A percentile compares a stretch with the other conserved stretches of the same genome.
phyloP scores from a whole-genome alignment of 2,113 vertebrate species.

The Aptenodytes patagonicus region DNA sequence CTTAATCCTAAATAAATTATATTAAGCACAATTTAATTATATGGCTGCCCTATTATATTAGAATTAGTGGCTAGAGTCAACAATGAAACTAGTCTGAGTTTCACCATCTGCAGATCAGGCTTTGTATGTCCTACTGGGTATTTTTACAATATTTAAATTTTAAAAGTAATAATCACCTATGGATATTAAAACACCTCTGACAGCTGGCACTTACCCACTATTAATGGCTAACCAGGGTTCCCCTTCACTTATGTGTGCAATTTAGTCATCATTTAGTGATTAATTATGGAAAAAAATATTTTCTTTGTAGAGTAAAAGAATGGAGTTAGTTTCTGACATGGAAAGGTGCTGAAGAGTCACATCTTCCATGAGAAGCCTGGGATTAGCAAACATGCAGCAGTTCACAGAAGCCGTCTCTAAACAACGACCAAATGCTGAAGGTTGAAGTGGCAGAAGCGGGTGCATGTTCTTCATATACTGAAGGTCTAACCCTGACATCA shows the following conservation, averaged over 20 bases:
- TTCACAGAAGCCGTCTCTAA: neutral
- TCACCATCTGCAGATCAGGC: neutral
- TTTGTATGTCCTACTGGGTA: neutral
- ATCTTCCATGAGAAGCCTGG: neutral
- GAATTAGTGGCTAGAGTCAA: neutral
- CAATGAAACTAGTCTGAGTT: neutral
- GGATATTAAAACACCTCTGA: slow-evolving; percentile 7
- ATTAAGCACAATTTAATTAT: slow-evolving; percentile 33
- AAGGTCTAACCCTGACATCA: neutral
- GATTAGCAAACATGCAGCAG: neutral
- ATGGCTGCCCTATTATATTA: neutral
- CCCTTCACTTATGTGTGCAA: neutral
- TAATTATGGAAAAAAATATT: neutral
- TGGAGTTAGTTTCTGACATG: neutral
- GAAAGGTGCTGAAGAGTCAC: neutral
- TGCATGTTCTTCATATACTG: neutral
- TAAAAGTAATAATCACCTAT: neutral
- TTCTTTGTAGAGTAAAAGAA: neutral
- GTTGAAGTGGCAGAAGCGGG: neutral
- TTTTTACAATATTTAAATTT: slow-evolving; percentile 12
- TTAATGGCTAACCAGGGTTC: neutral
- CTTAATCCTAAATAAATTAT: slow-evolving; percentile 35
- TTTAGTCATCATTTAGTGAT: neutral
- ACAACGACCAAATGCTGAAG: neutral
- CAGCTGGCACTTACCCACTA: neutral